Percentiles rank a stretch among this genome's conserved stretches.
Evolutionary conservation across 2,113 vertebrate genomes (phyloP).

Genomic region (Bufo gargarizans): DNA sequence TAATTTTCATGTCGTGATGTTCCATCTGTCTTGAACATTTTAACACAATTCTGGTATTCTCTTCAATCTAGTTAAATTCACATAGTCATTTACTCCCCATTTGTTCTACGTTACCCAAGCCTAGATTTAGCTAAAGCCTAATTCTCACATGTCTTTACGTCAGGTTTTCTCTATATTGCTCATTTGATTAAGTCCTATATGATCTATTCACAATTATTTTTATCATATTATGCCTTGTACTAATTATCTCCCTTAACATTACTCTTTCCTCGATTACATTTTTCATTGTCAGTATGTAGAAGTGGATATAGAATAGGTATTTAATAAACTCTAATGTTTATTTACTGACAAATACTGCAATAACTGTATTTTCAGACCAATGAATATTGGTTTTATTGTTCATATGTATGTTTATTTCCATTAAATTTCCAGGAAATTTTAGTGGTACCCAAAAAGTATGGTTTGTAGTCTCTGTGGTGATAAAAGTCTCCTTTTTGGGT

Average conservation of each 20-base stretch:
- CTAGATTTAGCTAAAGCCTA: background rate
- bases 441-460: too few species aligned
- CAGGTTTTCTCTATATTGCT: background rate
- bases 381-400: too few species aligned
- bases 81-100: slow-evolving; percentile 20
- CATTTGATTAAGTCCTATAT: background rate
- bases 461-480: too few species aligned
- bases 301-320: background rate
- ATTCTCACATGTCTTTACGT: background rate
- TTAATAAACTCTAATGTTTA: background rate
- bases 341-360: too few species aligned
- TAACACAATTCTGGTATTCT: slow-evolving; percentile 31
- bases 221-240: background rate
- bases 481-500: too few species aligned
- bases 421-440: too few species aligned
- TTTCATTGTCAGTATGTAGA: background rate
- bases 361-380: too few species aligned
- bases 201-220: background rate
- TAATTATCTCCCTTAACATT: background rate
- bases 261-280: background rate
- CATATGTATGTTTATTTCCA: too few species aligned
- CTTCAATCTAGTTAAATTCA: slow-evolving; percentile 15
- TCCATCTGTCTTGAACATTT: slow-evolving; percentile 1
- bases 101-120: background rate
- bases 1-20: background rate